Base-by-base conservation (phyloP, 2,797 vertebrate species). In the Takifugu ocellatus region DNA sequence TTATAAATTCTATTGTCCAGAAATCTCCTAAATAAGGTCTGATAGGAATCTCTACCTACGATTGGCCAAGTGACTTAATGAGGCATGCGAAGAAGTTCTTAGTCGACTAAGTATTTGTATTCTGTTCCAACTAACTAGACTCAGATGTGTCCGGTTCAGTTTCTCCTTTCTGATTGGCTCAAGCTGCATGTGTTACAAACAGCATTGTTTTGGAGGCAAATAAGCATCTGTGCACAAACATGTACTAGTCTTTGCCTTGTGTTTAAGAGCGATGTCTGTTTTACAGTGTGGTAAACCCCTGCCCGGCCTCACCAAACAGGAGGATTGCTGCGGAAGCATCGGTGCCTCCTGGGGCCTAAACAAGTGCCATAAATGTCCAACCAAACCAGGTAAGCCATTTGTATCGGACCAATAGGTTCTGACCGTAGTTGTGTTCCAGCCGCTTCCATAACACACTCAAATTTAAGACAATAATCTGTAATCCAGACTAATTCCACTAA, bases 281-380 rank as follows among this genome's bases (percentile, higher is more conserved):
- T 89, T 65, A 2, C 75, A 97, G 95, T 97, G 95, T 81, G 92
- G 92, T 68, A 94, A 94, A 75, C 94, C 95, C 31, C 81, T 97
- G 66, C 92, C 92, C 51, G 94, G 95, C 63, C 88, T 96, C 72
- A 93, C 93, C 63, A 91, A 90, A 83, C 92, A 95, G 75, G 96
- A 98, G 54, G 96, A 97, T 82, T 98, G 95, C 87, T 98, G 96
- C 5, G 94, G 94, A 80, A 96, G 94, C 3, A 89, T 98, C 68
- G 96, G 95, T 11, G 88, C 92, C 68, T 94, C 95, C 69, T 95
- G 96, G 96, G 95, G 95, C 53, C 25, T 87, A n/a, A 89, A 93
- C 82, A 89, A 81, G 83, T 87, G 96, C 87, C 91, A 92, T 45
- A 89, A 93, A 66, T 84, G 96, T 78, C 93, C 94, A 29, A 85